phyloP scores from a whole-genome alignment of 2,888 invertebrate species.

The Tetrapedia diversipes region DNA sequence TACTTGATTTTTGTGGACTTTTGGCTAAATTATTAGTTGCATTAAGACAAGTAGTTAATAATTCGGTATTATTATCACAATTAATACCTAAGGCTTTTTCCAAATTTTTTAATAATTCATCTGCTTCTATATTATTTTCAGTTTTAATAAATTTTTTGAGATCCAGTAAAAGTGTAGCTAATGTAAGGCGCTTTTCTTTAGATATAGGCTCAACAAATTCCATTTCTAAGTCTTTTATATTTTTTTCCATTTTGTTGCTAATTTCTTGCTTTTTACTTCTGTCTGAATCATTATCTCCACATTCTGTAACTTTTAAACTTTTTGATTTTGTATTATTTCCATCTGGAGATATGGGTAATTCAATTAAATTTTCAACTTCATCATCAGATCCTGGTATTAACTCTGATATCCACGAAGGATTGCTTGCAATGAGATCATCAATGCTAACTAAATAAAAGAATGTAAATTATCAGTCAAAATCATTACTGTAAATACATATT shows the following conservation, averaged over 20 bases:
- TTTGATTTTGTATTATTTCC: constrained; percentile 10
- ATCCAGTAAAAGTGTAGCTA: constrained; percentile 74
- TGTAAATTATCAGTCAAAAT: not conserved
- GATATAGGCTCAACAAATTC: constrained; percentile 67
- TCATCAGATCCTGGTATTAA: constrained; percentile 75
- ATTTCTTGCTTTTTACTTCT: not conserved
- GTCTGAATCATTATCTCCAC: constrained; percentile 1
- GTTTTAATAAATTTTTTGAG: constrained; percentile 76
- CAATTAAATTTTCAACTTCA: constrained; percentile 77
- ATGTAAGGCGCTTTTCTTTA: constrained; percentile 70
- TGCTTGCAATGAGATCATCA: constrained; percentile 73
- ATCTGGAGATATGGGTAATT: constrained; percentile 71
- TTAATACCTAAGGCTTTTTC: constrained; percentile 76
- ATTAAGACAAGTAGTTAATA: constrained; percentile 71
- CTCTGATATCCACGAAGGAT: constrained; percentile 72
- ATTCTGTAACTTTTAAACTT: constrained; percentile 4
- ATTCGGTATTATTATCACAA: constrained; percentile 74
- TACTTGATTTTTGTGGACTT: constrained; percentile 36
- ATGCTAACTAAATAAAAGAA: constrained; percentile 50
- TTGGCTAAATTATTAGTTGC: constrained; percentile 60
- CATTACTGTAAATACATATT: not conserved
- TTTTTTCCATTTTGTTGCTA: constrained; percentile 13
- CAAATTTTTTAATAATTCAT: constrained; percentile 75
- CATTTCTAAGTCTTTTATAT: constrained; percentile 67
- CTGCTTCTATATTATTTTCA: constrained; percentile 75